A percentile compares a stretch with the other conserved stretches of the same genome.
Conservation (phyloP, 2,888 invertebrate species). For the Charanyca ferruginea region DNA sequence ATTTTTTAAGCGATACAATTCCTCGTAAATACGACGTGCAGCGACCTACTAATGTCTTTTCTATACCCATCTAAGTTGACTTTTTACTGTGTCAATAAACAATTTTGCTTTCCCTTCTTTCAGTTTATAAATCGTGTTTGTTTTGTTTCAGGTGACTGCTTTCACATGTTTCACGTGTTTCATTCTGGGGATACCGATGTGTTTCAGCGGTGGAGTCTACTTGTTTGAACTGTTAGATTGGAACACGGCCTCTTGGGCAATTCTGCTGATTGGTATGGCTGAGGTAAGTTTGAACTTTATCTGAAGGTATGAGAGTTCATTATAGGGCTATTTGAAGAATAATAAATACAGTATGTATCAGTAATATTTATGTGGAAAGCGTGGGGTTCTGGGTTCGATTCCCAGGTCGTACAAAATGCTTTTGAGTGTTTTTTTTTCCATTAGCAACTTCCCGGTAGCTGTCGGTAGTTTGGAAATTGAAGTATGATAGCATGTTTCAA, state of each 20-base stretch:
- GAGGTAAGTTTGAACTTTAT: conserved; percentile 85
- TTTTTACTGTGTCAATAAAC: too few species aligned
- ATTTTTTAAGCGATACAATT: too few species aligned
- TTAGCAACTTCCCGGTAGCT: too few species aligned
- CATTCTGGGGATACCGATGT: conserved; percentile 94
- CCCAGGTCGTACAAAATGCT: too few species aligned
- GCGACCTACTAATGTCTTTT: too few species aligned
- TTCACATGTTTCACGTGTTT: conserved; percentile 93
- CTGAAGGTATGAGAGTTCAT: not conserved
- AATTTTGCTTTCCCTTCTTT: not conserved
- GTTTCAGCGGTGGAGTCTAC: conserved; percentile 94
- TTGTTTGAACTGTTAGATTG: conserved; percentile 94
- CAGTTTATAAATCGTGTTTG: not conserved
- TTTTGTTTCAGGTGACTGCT: conserved; percentile 90
- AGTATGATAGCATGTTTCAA: too few species aligned
- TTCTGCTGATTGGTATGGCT: conserved; percentile 93
- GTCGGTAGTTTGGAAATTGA: too few species aligned
- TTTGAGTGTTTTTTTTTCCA: too few species aligned
- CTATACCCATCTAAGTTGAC: too few species aligned
- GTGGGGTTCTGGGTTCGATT: too few species aligned
- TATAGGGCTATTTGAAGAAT: not conserved
- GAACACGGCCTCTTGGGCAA: conserved; percentile 95
- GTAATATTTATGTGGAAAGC: not conserved
- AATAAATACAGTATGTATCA: not conserved
- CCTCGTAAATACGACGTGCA: too few species aligned